Evolutionary conservation across 2,797 vertebrate genomes (phyloP).

Genomic region (Siniperca undulata): DNA sequence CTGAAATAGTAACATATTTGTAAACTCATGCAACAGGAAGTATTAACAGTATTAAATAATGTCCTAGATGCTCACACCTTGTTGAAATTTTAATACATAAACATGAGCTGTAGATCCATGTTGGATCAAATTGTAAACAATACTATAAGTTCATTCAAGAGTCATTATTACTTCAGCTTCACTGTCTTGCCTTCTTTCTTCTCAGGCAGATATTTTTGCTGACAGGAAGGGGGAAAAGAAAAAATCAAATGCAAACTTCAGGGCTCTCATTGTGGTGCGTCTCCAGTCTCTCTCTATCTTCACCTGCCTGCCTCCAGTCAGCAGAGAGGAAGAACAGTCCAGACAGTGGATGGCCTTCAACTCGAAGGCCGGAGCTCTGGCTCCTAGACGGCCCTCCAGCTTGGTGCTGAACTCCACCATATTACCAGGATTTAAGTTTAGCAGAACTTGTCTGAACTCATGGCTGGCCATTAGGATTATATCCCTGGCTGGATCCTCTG

Average conservation of each 20-base stretch:
- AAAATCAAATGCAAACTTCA: constrained; percentile 97
- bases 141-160: neutral
- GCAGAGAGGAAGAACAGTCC: constrained; percentile 89
- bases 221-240: constrained; percentile 97
- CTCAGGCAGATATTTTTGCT: constrained; percentile 82
- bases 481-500: constrained; percentile 90
- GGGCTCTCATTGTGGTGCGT: constrained; percentile 86
- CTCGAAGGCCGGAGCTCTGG: constrained; percentile 92
- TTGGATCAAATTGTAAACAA: constrained; percentile 60
- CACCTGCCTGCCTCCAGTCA: constrained; percentile 89
- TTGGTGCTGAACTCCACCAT: constrained; percentile 96
- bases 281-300: constrained; percentile 97
- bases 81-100: neutral
- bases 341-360: constrained; percentile 95
- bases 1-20: constrained; percentile 11
- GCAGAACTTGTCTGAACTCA: constrained; percentile 92
- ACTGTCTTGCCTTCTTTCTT: neutral
- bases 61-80: neutral
- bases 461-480: constrained; percentile 93
- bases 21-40: constrained; percentile 30
- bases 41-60: neutral
- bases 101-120: constrained; percentile 7
- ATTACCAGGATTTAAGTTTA: constrained; percentile 91
- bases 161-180: neutral
- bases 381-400: constrained; percentile 94